A percentile compares a stretch with the other conserved stretches of the same genome.
Conservation (phyloP, 2,113 vertebrate species). For the Oreochromis niloticus region DNA sequence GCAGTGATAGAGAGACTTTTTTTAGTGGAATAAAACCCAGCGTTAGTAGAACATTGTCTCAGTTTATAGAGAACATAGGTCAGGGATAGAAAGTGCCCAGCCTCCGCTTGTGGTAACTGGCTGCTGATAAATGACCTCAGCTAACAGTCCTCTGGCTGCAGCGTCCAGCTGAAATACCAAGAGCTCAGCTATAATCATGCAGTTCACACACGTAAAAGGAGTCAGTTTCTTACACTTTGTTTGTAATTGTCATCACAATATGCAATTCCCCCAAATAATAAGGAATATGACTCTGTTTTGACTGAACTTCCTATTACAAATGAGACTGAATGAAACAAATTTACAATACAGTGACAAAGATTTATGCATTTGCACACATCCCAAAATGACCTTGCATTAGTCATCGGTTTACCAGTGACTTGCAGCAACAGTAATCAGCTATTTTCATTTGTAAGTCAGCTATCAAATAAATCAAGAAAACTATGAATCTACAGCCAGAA, state of each 20-base stretch:
- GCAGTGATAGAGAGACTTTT: conserved; percentile 26
- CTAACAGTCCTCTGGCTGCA: conserved; percentile 24
- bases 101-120: conserved; percentile 3
- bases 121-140: conserved; percentile 51
- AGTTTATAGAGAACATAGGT: conserved; percentile 46
- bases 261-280: not conserved
- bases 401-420: not conserved
- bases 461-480: not conserved
- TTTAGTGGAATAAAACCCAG: not conserved
- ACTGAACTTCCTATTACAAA: not conserved
- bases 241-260: not conserved
- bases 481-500: not conserved
- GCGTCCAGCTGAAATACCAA: conserved; percentile 27
- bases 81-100: conserved; percentile 31
- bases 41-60: conserved; percentile 36
- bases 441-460: not conserved
- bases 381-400: not conserved
- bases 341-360: not conserved
- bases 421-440: not conserved
- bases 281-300: not conserved
- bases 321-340: not conserved
- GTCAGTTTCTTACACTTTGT: not conserved
- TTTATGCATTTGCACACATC: not conserved
- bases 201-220: not conserved
- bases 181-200: conserved; percentile 2